A percentile compares a stretch with the other conserved stretches of the same genome.
phyloP scores from a whole-genome alignment of 2,113 vertebrate genomes.

The Cephalopholis sonnerati region DNA sequence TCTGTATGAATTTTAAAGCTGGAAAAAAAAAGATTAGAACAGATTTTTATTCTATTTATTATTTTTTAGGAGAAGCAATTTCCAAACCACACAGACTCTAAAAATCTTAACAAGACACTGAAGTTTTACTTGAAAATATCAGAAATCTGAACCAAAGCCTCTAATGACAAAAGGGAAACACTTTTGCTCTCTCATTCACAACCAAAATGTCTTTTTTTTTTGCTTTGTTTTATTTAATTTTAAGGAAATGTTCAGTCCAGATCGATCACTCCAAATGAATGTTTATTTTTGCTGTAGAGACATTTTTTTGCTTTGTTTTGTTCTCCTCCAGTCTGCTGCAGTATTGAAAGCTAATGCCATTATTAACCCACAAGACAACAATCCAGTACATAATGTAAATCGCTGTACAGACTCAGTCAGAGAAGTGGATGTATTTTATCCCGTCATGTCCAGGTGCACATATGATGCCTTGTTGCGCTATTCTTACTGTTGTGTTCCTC shows the following conservation, averaged over 20 bases:
- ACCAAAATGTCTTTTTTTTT: neutral
- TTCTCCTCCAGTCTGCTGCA: slow-evolving; percentile 6
- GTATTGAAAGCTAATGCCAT: neutral
- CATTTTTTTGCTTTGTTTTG: neutral
- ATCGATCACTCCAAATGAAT: neutral
- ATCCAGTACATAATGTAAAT: slow-evolving; percentile 7
- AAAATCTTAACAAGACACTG: neutral
- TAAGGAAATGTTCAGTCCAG: neutral
- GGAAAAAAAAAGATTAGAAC: neutral
- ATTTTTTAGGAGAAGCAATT: neutral
- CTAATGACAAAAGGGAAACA: neutral
- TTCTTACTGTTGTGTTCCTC: neutral
- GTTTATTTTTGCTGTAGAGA: neutral
- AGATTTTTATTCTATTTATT: neutral
- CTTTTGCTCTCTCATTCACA: neutral
- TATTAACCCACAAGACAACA: neutral
- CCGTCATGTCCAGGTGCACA: neutral
- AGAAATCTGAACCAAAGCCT: slow-evolving; percentile 60
- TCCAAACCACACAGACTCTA: neutral
- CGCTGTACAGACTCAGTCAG: slow-evolving; percentile 4
- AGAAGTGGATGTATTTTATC: slow-evolving; percentile 28
- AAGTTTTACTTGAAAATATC: slow-evolving; percentile 32
- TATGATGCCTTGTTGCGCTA: slow-evolving; percentile 8
- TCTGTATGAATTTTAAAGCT: neutral
- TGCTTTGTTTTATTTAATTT: neutral